A percentile compares a stretch with the other conserved stretches of the same genome.
Evolutionary conservation across 2,797 vertebrate species (phyloP).

Genomic region (Tangara arthus): DNA sequence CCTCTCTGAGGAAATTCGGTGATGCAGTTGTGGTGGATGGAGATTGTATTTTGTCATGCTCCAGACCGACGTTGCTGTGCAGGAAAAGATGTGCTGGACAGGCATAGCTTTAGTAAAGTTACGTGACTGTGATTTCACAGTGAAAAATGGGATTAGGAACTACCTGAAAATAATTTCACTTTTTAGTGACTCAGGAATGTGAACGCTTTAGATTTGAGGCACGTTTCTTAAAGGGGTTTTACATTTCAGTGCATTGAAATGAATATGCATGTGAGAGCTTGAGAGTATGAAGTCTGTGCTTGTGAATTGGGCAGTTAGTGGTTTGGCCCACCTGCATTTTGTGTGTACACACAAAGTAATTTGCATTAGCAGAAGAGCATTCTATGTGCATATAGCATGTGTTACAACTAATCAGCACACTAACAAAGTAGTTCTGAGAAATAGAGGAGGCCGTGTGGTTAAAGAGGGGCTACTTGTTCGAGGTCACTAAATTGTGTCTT

Average conservation of each 20-base stretch:
- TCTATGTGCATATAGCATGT: fast-evolving
- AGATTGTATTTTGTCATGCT: background rate
- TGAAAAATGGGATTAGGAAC: background rate
- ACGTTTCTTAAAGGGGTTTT: background rate
- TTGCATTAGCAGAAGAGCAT: background rate
- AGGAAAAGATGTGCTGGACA: fast-evolving
- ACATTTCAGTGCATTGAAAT: background rate
- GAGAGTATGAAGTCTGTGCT: background rate
- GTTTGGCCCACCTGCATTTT: background rate
- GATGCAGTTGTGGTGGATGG: background rate
- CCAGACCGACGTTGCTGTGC: background rate
- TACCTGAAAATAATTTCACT: background rate
- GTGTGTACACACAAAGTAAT: background rate
- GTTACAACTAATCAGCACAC: background rate
- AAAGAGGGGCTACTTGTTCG: background rate
- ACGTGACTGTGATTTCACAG: fast-evolving
- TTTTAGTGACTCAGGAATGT: background rate
- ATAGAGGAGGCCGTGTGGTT: background rate
- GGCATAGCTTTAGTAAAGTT: background rate
- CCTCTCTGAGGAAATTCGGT: background rate
- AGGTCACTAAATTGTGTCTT: background rate
- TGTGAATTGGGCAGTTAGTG: background rate
- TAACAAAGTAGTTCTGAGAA: background rate
- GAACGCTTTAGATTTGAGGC: background rate
- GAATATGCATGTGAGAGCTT: background rate